Evolutionary conservation across 1,140 invertebrate species (phyloP).

Genomic region (Camponotus vicinus): DNA sequence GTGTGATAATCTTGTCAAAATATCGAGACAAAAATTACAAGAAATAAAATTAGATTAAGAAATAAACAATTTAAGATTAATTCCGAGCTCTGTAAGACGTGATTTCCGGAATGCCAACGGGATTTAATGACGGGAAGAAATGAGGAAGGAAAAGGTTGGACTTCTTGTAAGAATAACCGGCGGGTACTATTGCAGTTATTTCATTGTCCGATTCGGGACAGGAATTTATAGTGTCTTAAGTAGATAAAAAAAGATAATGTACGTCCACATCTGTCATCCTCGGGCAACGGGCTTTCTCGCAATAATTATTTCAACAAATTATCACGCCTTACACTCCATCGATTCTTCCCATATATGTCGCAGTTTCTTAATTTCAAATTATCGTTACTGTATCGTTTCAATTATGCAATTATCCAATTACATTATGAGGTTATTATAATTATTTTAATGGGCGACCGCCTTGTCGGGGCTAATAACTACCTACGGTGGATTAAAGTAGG

Average conservation of each 20-base stretch:
- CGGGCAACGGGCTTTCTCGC: neutral
- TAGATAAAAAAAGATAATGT: neutral
- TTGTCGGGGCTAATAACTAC: constrained; percentile 73
- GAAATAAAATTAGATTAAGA: neutral
- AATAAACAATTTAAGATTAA: no score
- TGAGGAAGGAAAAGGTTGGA: neutral
- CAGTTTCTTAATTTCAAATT: constrained; percentile 39
- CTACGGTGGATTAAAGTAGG: constrained; percentile 27
- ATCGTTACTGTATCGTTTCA: constrained; percentile 11
- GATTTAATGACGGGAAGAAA: neutral
- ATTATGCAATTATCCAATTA: constrained; percentile 48
- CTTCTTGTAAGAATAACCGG: neutral
- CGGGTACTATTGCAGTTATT: neutral
- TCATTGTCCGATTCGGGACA: neutral
- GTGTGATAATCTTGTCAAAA: neutral
- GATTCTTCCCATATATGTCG: neutral
- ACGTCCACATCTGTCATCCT: neutral
- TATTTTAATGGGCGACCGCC: constrained; percentile 53
- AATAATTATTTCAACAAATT: constrained; percentile 10
- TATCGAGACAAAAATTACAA: neutral
- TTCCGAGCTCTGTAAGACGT: neutral
- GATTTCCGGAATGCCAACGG: neutral
- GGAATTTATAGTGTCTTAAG: neutral
- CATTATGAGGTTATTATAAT: constrained; percentile 43
- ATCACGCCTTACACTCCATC: no score